These are phyloP conservation scores for Pangasius mekongensis DNA, from an alignment of 2,797 vertebrate species.

Conservation along the genomic window DNA sequence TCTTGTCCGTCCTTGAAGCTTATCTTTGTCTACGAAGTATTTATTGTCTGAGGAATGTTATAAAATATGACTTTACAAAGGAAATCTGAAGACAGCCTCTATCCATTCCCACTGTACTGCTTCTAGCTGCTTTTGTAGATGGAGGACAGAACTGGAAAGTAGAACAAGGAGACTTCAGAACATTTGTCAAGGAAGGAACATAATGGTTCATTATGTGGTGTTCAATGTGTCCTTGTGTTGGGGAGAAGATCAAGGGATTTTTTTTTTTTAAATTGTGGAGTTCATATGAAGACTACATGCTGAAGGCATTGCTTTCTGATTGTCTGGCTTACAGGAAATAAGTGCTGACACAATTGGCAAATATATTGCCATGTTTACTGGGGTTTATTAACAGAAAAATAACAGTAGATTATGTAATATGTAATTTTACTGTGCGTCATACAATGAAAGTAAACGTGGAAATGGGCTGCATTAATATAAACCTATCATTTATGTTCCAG, in stretches of 20 bases:
- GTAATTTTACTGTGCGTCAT: neutral
- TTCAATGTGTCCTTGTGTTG: conserved; percentile 43
- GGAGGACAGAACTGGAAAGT: conserved; percentile 10
- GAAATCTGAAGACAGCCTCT: neutral
- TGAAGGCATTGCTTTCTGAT: conserved; percentile 11
- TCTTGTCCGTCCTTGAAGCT: neutral
- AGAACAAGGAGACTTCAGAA: conserved; percentile 46
- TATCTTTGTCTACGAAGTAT: neutral
- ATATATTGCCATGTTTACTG: neutral
- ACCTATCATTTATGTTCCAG: neutral
- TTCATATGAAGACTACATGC: neutral
- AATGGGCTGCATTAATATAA: neutral
- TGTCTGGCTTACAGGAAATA: neutral
- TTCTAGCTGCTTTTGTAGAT: conserved; percentile 22
- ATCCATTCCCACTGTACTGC: neutral
- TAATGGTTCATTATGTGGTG: conserved; percentile 42
- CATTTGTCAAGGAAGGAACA: conserved; percentile 14
- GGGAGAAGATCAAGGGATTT: neutral
- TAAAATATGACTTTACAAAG: neutral
- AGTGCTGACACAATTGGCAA: neutral
- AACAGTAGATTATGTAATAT: neutral
- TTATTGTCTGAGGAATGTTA: neutral
- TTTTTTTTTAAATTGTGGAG: neutral
- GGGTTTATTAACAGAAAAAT: neutral
- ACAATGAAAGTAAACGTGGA: neutral